phyloP scores from a whole-genome alignment of 1,140 invertebrate genomes.

The Pararge aegeria region DNA sequence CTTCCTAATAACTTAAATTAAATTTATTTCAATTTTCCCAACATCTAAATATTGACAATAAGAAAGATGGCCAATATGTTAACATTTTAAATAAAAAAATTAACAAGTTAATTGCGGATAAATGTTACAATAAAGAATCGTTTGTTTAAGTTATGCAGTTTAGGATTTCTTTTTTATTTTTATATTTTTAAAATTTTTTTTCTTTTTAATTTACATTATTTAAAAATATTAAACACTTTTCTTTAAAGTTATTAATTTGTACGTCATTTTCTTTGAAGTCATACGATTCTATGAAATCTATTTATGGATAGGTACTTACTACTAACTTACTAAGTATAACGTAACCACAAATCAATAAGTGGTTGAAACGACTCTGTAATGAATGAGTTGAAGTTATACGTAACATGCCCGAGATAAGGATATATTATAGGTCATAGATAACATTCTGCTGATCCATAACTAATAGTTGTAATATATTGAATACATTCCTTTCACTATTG shows the following conservation, averaged over 20 bases:
- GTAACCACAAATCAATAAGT: neutral
- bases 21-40: too few species aligned
- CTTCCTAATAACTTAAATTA: too few species aligned
- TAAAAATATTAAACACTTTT: neutral
- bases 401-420: constrained; percentile 4
- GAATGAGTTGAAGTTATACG: neutral
- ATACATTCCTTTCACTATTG: constrained; percentile 10
- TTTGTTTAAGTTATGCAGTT: too few species aligned
- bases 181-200: too few species aligned
- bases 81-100: too few species aligned
- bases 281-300: neutral
- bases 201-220: too few species aligned
- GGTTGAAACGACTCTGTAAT: neutral
- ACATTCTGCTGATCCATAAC: constrained; percentile 14
- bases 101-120: too few species aligned
- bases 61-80: too few species aligned
- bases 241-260: neutral
- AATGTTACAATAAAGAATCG: too few species aligned
- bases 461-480: neutral
- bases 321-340: neutral
- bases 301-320: neutral
- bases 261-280: neutral
- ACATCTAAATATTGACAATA: too few species aligned
- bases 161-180: too few species aligned
- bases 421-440: constrained; percentile 24